These are phyloP conservation scores for Oncorhynchus keta DNA, from an alignment of 2,113 vertebrate species.

Conservation along the genomic window DNA sequence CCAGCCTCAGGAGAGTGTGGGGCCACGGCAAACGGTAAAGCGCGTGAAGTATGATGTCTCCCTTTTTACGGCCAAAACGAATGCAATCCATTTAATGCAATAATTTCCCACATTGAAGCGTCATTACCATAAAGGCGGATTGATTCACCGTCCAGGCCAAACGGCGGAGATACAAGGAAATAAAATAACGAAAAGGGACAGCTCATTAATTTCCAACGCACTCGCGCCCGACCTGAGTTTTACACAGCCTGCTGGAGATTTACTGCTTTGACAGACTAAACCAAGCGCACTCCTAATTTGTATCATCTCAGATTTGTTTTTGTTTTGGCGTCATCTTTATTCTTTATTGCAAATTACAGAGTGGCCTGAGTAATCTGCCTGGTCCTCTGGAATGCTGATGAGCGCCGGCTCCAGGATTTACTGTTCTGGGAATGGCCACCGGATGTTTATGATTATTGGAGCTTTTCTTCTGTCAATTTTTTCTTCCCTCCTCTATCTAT, in stretches of 20 bases:
- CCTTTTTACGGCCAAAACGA: slow-evolving; percentile 48
- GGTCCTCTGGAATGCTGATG: slow-evolving; percentile 68
- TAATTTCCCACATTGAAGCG: slow-evolving; percentile 57
- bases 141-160: slow-evolving; percentile 68
- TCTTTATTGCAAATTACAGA: slow-evolving; percentile 79
- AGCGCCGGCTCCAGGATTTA: slow-evolving; percentile 56
- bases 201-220: slow-evolving; percentile 69
- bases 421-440: slow-evolving; percentile 60
- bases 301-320: slow-evolving; percentile 77
- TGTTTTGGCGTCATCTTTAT: slow-evolving; percentile 78
- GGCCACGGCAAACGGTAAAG: background rate
- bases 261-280: slow-evolving; percentile 70
- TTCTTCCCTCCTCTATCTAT: slow-evolving; percentile 30
- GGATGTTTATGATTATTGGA: slow-evolving; percentile 76
- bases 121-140: slow-evolving; percentile 72
- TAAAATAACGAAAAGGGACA: slow-evolving; percentile 71
- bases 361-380: slow-evolving; percentile 68
- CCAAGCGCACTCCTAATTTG: slow-evolving; percentile 72
- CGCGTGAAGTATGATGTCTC: background rate
- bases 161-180: slow-evolving; percentile 55
- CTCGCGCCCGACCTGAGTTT: slow-evolving; percentile 43
- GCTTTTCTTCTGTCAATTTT: slow-evolving; percentile 64
- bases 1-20: background rate
- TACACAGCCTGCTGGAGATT: slow-evolving; percentile 59
- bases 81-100: slow-evolving; percentile 65